Evolutionary conservation across 2,888 invertebrate genomes (phyloP).

Genomic region (Ganaspis brasiliensis): DNA sequence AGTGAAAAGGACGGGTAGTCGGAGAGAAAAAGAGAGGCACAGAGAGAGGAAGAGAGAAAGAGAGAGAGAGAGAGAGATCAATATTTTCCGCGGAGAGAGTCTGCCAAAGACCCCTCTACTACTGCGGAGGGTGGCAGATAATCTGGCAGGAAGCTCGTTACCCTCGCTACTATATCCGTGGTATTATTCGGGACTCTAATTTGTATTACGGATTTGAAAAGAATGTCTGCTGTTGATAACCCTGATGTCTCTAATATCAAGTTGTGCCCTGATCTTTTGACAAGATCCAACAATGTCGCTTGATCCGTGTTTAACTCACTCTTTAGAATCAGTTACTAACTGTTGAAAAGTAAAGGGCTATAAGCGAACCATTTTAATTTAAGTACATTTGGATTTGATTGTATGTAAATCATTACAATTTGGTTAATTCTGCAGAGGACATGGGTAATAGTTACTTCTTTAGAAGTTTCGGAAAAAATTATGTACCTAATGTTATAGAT

Average conservation of each 20-base stretch:
- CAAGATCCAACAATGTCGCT: neutral
- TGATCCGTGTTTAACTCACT: no score
- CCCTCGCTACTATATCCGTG: slow-evolving; percentile 62
- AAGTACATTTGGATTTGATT: no score
- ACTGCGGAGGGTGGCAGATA: slow-evolving; percentile 64
- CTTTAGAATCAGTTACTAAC: no score
- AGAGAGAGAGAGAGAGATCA: slow-evolving; percentile 65
- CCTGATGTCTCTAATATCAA: neutral
- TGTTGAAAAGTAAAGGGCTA: no score
- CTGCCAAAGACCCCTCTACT: slow-evolving; percentile 59
- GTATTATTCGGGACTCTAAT: slow-evolving; percentile 58
- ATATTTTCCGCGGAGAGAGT: slow-evolving; percentile 71
- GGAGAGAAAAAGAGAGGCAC: slow-evolving; percentile 55
- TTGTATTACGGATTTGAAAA: slow-evolving; percentile 67
- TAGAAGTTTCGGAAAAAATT: no score
- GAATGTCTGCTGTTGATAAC: slow-evolving; percentile 37
- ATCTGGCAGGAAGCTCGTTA: slow-evolving; percentile 71
- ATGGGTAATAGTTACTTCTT: no score
- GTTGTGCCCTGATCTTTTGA: neutral
- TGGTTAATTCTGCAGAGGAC: no score
- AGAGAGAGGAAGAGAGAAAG: neutral
- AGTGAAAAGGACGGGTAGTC: neutral
- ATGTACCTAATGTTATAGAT: no score
- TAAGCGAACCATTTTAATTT: no score
- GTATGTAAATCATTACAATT: no score